Conservation (phyloP, 2,113 vertebrate species). For the Poecile atricapillus region DNA sequence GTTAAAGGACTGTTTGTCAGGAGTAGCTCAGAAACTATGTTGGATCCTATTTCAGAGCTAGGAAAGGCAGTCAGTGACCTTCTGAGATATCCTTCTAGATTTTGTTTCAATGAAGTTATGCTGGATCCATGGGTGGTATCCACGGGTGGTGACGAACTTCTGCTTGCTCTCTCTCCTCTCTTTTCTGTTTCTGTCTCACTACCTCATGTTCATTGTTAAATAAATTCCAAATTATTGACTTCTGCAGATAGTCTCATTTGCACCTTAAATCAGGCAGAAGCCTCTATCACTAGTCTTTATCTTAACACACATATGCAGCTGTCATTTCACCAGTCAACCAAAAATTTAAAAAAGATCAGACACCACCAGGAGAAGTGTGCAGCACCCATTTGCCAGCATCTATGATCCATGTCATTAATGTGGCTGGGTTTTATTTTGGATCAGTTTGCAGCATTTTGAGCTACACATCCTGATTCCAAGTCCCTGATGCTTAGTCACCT, state of each 20-base stretch:
- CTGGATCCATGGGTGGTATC: background rate
- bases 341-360: background rate
- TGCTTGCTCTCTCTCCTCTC: background rate
- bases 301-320: background rate
- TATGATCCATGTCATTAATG: background rate
- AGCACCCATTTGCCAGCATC: background rate
- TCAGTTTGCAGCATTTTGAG: background rate
- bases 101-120: background rate
- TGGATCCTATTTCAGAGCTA: background rate
- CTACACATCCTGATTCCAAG: background rate
- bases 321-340: background rate
- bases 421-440: background rate
- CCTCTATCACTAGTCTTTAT: background rate
- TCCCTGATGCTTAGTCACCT: background rate
- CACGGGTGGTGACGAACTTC: background rate
- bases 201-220: background rate
- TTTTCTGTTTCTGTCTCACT: background rate
- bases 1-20: background rate
- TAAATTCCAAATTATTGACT: background rate
- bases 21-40: background rate
- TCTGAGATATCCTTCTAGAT: background rate
- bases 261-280: background rate
- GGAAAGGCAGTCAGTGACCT: background rate
- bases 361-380: background rate
- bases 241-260: accelerated